These are phyloP conservation scores for Hemiprocne comata DNA, from an alignment of 2,113 vertebrate genomes.

Conservation along the genomic window DNA sequence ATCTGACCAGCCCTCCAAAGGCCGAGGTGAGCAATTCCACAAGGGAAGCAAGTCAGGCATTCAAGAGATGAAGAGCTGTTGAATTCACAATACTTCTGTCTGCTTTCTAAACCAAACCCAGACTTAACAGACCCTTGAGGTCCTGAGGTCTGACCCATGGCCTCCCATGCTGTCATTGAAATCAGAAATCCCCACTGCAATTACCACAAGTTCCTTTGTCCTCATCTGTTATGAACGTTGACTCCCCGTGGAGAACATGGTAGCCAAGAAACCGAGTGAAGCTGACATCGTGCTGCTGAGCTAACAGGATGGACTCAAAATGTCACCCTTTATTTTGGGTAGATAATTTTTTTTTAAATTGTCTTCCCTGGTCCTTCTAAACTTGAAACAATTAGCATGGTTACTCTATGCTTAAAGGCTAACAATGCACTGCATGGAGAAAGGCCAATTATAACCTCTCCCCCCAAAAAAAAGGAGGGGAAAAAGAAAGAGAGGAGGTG, in stretches of 20 bases:
- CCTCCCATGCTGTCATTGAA: background rate
- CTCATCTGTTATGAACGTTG: background rate
- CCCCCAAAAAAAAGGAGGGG: rapidly evolving
- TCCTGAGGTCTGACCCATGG: background rate
- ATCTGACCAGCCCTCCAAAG: conserved; percentile 11
- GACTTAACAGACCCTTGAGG: background rate
- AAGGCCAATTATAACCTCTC: background rate
- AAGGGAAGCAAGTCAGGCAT: background rate
- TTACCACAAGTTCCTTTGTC: background rate
- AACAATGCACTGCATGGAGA: background rate
- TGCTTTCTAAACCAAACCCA: conserved; percentile 1
- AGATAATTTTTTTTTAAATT: background rate
- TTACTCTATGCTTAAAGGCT: background rate
- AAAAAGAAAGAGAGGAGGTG: background rate
- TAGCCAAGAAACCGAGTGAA: background rate
- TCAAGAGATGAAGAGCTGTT: background rate
- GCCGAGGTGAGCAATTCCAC: background rate
- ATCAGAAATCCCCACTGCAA: background rate
- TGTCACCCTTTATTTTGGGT: background rate
- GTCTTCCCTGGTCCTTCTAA: background rate
- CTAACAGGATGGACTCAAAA: background rate
- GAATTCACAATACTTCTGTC: background rate
- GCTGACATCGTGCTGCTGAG: background rate
- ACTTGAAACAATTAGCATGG: background rate
- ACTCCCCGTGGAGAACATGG: background rate